Conservation (phyloP, 2,888 invertebrate species). For the Torymus aiolomorphi region DNA sequence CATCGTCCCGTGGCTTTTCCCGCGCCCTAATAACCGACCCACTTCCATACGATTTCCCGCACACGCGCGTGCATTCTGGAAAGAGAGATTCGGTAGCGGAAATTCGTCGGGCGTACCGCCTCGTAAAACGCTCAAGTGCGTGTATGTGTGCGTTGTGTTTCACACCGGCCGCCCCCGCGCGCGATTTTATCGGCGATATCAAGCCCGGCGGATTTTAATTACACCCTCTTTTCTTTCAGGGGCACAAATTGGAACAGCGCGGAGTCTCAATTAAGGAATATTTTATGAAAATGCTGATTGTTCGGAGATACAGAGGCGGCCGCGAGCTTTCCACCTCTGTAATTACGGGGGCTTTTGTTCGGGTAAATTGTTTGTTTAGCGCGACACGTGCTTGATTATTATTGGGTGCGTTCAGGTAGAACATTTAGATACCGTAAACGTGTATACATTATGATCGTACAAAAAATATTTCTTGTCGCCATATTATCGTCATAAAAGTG, state of each 20-base stretch:
- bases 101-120: constrained; percentile 36
- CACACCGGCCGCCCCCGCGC: constrained; percentile 11
- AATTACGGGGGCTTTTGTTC: constrained; percentile 34
- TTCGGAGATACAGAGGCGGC: neutral
- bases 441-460: neutral
- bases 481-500: no score
- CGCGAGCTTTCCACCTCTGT: constrained; percentile 3
- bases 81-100: neutral
- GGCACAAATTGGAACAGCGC: no score
- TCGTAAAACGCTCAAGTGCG: constrained; percentile 23
- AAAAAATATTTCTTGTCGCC: neutral
- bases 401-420: neutral
- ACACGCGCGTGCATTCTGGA: no score
- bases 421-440: constrained; percentile 6
- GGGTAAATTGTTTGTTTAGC: constrained; percentile 32
- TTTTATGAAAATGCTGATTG: constrained; percentile 30
- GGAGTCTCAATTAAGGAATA: constrained; percentile 34
- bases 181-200: constrained; percentile 30
- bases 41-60: constrained; percentile 34
- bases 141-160: neutral
- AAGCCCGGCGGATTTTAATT: constrained; percentile 45
- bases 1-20: neutral
- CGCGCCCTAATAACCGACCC: constrained; percentile 6
- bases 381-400: constrained; percentile 26
- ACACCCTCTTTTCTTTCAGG: neutral